A percentile compares a stretch with the other conserved stretches of the same genome.
These are phyloP conservation scores for Drosophila truncata DNA, from an alignment of 1,140 invertebrate species.

Conservation along the genomic window DNA sequence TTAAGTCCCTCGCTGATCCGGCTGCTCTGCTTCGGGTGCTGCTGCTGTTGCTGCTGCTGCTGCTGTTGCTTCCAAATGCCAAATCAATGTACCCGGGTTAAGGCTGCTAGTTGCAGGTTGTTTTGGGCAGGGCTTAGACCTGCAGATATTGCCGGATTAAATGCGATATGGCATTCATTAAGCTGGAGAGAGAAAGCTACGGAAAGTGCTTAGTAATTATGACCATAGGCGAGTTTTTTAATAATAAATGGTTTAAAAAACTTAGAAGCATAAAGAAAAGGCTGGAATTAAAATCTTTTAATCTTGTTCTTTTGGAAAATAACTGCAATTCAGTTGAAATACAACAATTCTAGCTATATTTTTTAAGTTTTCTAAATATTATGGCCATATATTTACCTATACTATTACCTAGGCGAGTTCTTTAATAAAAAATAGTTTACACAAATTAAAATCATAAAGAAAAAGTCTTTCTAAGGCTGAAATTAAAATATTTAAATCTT, in stretches of 20 bases:
- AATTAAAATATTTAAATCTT: no score
- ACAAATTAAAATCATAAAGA: no score
- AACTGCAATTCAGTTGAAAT: no score
- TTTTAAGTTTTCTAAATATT: no score
- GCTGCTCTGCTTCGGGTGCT: not conserved
- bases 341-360: no score
- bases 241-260: not conserved
- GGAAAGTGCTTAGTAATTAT: not conserved
- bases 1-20: conserved; percentile 20
- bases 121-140: conserved; percentile 10
- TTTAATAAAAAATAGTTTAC: not conserved
- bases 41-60: not conserved
- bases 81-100: conserved; percentile 38
- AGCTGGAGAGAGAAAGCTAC: conserved; percentile 6
- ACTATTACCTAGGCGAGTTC: not conserved
- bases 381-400: no score
- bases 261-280: not conserved
- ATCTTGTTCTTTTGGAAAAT: no score
- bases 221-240: not conserved
- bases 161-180: conserved; percentile 20
- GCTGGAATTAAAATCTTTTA: not conserved
- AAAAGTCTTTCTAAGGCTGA: not conserved
- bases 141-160: conserved; percentile 30
- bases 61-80: conserved; percentile 13
- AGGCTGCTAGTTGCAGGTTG: conserved; percentile 6